Evolutionary conservation across 2,888 invertebrate genomes (phyloP).

Genomic region (Leptopilina syphax): DNA sequence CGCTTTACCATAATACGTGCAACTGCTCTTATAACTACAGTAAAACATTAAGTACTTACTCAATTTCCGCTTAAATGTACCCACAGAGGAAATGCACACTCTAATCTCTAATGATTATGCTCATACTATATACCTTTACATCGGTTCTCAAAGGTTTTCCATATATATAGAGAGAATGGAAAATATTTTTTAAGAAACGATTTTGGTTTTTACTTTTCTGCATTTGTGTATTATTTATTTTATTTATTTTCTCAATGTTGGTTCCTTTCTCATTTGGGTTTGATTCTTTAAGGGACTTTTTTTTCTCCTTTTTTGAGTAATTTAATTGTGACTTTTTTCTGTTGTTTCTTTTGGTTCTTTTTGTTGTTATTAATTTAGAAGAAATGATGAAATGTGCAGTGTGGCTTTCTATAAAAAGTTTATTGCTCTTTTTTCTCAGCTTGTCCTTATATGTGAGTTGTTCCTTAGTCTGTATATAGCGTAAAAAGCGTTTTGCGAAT

Average conservation of each 20-base stretch:
- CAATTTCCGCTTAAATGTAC: conserved; percentile 36
- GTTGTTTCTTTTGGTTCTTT: background rate
- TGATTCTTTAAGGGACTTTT: too few species aligned
- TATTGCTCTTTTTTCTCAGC: conserved; percentile 24
- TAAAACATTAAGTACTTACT: conserved; percentile 40
- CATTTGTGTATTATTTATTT: too few species aligned
- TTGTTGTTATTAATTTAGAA: background rate
- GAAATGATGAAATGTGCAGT: background rate
- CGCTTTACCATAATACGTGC: conserved; percentile 36
- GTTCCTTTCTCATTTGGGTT: too few species aligned
- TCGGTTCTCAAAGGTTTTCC: conserved; percentile 15
- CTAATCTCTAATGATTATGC: conserved; percentile 40
- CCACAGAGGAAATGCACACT: conserved; percentile 37
- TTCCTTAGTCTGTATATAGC: conserved; percentile 1
- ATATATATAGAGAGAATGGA: background rate
- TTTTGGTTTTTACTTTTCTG: too few species aligned
- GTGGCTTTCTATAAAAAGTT: conserved; percentile 2
- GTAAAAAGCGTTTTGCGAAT: conserved; percentile 32
- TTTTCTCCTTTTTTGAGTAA: too few species aligned
- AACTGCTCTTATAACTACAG: conserved; percentile 34
- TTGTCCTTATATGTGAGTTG: background rate
- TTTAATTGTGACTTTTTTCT: background rate
- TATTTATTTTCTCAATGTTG: too few species aligned
- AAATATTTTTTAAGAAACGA: background rate
- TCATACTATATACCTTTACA: conserved; percentile 1